Evolutionary conservation across 2,797 vertebrate species (phyloP).

Genomic region (Coreius guichenoti): DNA sequence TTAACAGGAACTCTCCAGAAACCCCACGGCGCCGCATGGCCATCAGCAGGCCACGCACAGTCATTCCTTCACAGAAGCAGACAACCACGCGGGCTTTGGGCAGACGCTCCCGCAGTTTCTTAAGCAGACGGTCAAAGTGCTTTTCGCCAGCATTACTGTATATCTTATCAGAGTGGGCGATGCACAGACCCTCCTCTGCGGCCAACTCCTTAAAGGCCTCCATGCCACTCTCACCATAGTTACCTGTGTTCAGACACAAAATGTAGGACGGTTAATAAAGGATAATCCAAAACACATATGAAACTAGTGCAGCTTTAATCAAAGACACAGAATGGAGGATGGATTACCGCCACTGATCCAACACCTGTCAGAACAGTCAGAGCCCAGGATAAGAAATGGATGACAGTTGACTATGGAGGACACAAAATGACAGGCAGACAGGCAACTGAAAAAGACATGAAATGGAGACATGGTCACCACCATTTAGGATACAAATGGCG

Average conservation of each 20-base stretch:
- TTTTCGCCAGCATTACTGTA: slow-evolving; percentile 98
- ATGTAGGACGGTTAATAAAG: slow-evolving; percentile 3
- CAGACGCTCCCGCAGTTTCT: slow-evolving; percentile 91
- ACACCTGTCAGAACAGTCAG: slow-evolving; percentile 56
- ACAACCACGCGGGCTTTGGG: slow-evolving; percentile 97
- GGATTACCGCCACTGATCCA: slow-evolving; percentile 62
- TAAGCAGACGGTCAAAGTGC: slow-evolving; percentile 92
- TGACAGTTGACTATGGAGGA: slow-evolving; percentile 62
- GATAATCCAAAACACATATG: background rate
- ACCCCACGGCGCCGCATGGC: slow-evolving; percentile 94
- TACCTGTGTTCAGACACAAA: slow-evolving; percentile 80
- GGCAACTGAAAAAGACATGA: slow-evolving; percentile 64
- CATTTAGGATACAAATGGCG: slow-evolving; percentile 49
- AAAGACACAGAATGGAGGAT: slow-evolving; percentile 46
- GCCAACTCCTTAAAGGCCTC: slow-evolving; percentile 98
- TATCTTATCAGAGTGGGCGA: slow-evolving; percentile 98
- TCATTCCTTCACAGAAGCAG: slow-evolving; percentile 99
- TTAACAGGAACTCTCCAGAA: slow-evolving; percentile 89
- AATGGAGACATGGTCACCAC: slow-evolving; percentile 61
- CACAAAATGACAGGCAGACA: slow-evolving; percentile 59
- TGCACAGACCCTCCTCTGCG: slow-evolving; percentile 93
- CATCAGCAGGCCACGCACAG: slow-evolving; percentile 92
- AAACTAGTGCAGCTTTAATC: slow-evolving; percentile 14
- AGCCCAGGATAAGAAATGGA: slow-evolving; percentile 59
- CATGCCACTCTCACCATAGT: slow-evolving; percentile 99